Percentiles rank a stretch among this genome's conserved stretches.
These are phyloP conservation scores for Archaeoteleia sp. DNA, from an alignment of 2,888 invertebrate species.

Conservation along the genomic window DNA sequence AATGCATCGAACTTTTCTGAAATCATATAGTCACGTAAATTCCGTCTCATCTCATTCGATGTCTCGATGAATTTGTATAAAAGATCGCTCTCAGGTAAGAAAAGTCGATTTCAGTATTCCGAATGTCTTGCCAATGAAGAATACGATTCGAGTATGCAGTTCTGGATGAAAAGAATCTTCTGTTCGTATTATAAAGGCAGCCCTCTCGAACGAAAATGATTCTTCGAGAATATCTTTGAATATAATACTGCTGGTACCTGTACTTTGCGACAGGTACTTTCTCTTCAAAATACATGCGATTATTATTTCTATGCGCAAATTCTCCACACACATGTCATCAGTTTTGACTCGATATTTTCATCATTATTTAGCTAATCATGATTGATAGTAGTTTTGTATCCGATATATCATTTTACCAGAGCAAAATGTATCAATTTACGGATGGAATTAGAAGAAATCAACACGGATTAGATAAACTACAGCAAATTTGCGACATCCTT, in stretches of 20 bases:
- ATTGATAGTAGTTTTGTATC: no score
- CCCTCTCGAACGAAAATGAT: conserved; percentile 49
- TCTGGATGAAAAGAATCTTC: conserved; percentile 32
- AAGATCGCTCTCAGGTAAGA: conserved; percentile 32
- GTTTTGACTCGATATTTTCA: no score
- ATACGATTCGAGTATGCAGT: conserved; percentile 41
- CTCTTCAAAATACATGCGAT: conserved; percentile 25
- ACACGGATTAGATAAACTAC: no score
- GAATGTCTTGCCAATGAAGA: conserved; percentile 43
- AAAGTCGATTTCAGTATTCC: conserved; percentile 45
- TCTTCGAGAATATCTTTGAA: conserved; percentile 22
- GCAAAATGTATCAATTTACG: no score
- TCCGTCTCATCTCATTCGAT: conserved; percentile 24
- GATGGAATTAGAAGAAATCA: no score
- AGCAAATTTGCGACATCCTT: no score
- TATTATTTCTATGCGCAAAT: no score
- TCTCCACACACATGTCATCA: no score
- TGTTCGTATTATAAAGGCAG: conserved; percentile 37
- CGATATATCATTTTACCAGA: no score
- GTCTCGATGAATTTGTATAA: conserved; percentile 29
- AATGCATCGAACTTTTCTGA: conserved; percentile 23
- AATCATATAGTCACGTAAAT: conserved; percentile 45
- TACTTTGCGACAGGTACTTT: conserved; percentile 42
- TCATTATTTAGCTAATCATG: no score
- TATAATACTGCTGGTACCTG: conserved; percentile 35